These are phyloP conservation scores for Pseudopipra pipra DNA, from an alignment of 2,113 vertebrate species.

Conservation along the genomic window DNA sequence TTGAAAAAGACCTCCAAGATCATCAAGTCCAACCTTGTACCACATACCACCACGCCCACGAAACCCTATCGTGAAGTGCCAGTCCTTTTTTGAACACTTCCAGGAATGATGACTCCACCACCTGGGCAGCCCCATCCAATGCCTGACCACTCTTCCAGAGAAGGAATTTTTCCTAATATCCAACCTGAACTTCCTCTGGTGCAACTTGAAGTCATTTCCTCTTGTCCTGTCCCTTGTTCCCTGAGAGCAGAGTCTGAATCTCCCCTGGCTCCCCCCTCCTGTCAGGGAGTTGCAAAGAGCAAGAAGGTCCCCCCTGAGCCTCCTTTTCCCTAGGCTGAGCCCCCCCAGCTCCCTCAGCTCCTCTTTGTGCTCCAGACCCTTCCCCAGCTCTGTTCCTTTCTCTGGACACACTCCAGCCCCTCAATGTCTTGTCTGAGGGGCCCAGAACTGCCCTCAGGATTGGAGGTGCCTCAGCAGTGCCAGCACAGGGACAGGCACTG, in stretches of 20 bases:
- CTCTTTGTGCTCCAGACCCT: neutral
- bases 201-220: neutral
- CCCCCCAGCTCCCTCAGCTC: neutral
- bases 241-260: neutral
- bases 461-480: neutral
- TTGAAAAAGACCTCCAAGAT: neutral
- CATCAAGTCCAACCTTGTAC: neutral
- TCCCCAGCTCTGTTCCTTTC: neutral
- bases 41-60: neutral
- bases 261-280: neutral
- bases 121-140: neutral
- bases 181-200: neutral
- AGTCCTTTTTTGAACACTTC: fast-evolving
- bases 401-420: neutral
- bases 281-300: neutral
- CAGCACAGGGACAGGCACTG: neutral
- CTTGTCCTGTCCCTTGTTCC: neutral
- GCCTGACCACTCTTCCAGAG: neutral
- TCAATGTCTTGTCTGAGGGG: neutral
- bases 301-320: neutral
- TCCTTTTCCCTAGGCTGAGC: neutral
- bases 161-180: neutral
- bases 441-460: neutral
- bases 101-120: neutral
- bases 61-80: neutral